Conservation (phyloP, 2,888 invertebrate genomes). For the Andrena fulva region DNA sequence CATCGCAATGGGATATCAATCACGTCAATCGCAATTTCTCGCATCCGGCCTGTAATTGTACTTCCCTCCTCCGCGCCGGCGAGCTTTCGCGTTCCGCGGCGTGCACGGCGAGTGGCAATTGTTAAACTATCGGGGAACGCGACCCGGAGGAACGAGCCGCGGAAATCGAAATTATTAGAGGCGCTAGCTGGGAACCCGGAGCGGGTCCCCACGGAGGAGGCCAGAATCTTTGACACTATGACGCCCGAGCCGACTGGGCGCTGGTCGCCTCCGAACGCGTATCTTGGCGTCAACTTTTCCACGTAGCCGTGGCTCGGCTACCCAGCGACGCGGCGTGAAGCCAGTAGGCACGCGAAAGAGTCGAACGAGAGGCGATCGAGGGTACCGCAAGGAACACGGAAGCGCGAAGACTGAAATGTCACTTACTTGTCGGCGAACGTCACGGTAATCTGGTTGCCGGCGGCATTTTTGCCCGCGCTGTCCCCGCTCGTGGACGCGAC, state of each 20-base stretch:
- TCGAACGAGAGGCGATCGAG: neutral
- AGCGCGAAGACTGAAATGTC: conserved; percentile 23
- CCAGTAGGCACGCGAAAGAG: too few species aligned
- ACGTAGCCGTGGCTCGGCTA: too few species aligned
- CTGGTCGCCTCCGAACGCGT: too few species aligned
- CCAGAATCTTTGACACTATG: too few species aligned
- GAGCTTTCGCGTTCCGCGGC: conserved; percentile 42
- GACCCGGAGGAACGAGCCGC: too few species aligned
- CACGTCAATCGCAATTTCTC: conserved; percentile 68
- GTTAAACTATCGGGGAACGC: too few species aligned
- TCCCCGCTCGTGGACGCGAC: conserved; percentile 85
- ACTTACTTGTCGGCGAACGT: conserved; percentile 82
- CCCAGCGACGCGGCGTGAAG: too few species aligned
- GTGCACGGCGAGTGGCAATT: neutral
- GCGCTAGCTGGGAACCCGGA: too few species aligned
- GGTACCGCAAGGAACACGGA: conserved; percentile 3
- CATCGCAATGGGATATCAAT: conserved; percentile 61
- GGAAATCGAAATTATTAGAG: too few species aligned
- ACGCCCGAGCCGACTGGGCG: too few species aligned
- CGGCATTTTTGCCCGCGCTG: conserved; percentile 81
- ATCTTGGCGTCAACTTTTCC: too few species aligned
- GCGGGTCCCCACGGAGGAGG: too few species aligned
- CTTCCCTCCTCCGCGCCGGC: conserved; percentile 35
- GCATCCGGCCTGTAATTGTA: conserved; percentile 59
- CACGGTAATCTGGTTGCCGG: conserved; percentile 82